Conservation (phyloP, 2,113 vertebrate genomes). For the Romanogobio albipinnatus region DNA sequence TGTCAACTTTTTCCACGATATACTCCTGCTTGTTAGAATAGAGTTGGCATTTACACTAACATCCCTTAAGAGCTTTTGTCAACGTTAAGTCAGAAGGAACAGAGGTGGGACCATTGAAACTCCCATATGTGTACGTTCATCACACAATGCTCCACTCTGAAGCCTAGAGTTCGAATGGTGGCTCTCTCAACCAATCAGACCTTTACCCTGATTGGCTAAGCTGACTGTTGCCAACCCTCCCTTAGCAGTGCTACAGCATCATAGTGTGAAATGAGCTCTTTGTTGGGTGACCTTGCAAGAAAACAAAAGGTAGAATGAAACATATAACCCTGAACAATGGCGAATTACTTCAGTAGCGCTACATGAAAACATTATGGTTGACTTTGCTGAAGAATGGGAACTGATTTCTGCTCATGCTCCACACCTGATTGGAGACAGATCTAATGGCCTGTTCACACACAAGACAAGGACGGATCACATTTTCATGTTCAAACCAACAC, state of each 20-base stretch:
- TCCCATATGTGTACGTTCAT: constrained; percentile 33
- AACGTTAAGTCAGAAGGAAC: constrained; percentile 17
- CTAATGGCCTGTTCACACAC: background rate
- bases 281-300: constrained; percentile 46
- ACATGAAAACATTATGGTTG: background rate
- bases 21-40: background rate
- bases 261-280: constrained; percentile 48
- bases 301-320: constrained; percentile 40
- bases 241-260: background rate
- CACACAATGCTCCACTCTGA: background rate
- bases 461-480: background rate
- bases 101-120: constrained; percentile 13
- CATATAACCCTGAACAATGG: background rate
- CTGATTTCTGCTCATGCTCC: background rate
- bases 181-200: constrained; percentile 22
- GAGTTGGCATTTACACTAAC: constrained; percentile 2
- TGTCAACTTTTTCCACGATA: background rate
- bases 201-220: constrained; percentile 22
- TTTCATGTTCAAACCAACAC: background rate
- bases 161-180: background rate
- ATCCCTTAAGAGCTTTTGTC: constrained; percentile 38
- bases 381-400: constrained; percentile 3
- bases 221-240: constrained; percentile 5
- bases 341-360: background rate
- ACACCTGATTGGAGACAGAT: constrained; percentile 9